A percentile compares a stretch with the other conserved stretches of the same genome.
Conservation (phyloP, 2,797 vertebrate genomes). For the Acipenser transmontanus region DNA sequence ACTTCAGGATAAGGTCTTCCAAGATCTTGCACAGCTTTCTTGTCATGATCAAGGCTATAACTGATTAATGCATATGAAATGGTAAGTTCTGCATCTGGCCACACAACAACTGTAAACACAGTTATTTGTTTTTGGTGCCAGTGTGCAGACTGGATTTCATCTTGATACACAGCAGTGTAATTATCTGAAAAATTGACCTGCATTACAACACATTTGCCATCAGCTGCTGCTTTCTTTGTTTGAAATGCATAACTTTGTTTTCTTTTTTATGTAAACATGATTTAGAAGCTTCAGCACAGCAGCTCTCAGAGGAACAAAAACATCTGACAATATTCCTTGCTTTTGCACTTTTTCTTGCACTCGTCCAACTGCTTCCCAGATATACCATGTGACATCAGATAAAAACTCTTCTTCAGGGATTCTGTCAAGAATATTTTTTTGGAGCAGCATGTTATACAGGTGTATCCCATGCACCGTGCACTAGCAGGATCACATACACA, state of each 20-base stretch:
- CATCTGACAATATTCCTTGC: too few species aligned
- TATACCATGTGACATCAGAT: too few species aligned
- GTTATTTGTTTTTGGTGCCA: constrained; percentile 5
- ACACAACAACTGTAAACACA: background rate
- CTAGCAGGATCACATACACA: background rate
- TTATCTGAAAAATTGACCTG: constrained; percentile 12
- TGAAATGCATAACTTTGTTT: constrained; percentile 5
- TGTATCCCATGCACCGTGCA: too few species aligned
- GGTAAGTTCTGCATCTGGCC: background rate
- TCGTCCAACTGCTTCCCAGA: too few species aligned
- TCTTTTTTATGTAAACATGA: background rate
- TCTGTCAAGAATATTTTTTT: too few species aligned
- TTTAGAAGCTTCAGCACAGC: background rate
- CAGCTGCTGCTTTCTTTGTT: background rate
- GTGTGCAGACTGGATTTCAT: constrained; percentile 10
- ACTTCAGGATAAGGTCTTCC: background rate
- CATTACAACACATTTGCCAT: background rate
- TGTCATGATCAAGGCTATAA: constrained; percentile 8
- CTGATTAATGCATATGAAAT: constrained; percentile 4
- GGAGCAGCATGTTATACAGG: too few species aligned
- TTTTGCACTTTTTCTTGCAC: too few species aligned
- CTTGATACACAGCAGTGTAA: background rate
- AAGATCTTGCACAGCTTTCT: constrained; percentile 8
- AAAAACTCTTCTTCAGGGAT: too few species aligned
- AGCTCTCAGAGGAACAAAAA: too few species aligned